Evolutionary conservation across 2,797 vertebrate genomes (phyloP).

Genomic region (Euphonia xanthogaster): DNA sequence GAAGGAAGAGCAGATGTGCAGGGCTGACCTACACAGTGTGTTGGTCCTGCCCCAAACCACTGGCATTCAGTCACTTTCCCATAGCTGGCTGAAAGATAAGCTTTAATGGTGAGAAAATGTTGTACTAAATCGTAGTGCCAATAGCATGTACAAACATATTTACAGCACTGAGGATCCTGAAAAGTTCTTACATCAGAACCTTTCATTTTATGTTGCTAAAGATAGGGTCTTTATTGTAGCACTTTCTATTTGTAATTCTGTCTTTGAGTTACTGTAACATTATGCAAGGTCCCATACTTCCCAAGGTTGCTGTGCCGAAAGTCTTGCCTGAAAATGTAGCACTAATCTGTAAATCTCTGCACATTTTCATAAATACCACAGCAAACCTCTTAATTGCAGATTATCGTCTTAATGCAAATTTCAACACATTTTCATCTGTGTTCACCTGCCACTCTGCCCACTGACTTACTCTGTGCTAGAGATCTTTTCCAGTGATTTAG

Average conservation of each 20-base stretch:
- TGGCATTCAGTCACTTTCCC: background rate
- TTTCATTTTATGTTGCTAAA: background rate
- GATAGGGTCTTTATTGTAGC: background rate
- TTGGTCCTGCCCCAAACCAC: background rate
- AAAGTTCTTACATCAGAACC: background rate
- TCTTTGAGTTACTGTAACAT: background rate
- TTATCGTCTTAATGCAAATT: background rate
- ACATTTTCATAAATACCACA: background rate
- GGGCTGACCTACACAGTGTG: fast-evolving
- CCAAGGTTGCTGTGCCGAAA: background rate
- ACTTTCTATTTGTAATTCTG: background rate
- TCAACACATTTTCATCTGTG: background rate
- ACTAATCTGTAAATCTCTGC: background rate
- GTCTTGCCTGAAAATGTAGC: background rate
- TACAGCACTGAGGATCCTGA: background rate
- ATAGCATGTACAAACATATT: background rate
- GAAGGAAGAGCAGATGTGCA: background rate
- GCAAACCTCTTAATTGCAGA: background rate
- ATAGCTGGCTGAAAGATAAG: background rate
- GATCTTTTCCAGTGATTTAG: background rate
- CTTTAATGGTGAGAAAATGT: background rate
- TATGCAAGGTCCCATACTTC: background rate
- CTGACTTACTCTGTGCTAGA: background rate
- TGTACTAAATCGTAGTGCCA: background rate
- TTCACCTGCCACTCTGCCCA: background rate